Conservation (phyloP, 2,888 invertebrate species). For the Lysandra coridon region DNA sequence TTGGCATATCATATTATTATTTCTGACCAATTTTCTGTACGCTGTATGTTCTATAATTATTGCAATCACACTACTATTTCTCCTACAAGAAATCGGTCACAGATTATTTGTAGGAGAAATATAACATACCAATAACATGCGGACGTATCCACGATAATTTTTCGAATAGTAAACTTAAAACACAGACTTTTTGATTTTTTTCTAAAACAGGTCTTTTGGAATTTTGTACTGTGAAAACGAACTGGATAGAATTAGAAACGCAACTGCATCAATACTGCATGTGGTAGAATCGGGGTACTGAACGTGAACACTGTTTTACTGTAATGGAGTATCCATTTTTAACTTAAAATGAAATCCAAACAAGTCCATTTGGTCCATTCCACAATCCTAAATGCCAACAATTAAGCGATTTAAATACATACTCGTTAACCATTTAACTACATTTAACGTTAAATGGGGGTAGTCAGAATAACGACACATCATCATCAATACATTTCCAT, state of each 20-base stretch:
- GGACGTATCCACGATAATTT: too few relatives aligned
- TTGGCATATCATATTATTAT: too few relatives aligned
- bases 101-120: too few relatives aligned
- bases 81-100: too few relatives aligned
- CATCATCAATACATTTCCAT: background rate
- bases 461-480: background rate
- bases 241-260: background rate
- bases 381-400: slow-evolving; percentile 16
- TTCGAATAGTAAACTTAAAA: too few relatives aligned
- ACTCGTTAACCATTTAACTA: background rate
- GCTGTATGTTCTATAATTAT: too few relatives aligned
- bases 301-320: background rate
- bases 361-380: background rate
- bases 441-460: background rate
- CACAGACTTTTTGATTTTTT: too few relatives aligned
- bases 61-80: too few relatives aligned
- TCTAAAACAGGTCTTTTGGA: too few relatives aligned
- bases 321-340: background rate
- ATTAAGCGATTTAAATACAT: slow-evolving; percentile 10
- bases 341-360: slow-evolving; percentile 4
- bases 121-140: too few relatives aligned
- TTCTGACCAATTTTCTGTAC: too few relatives aligned
- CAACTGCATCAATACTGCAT: background rate
- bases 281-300: background rate
- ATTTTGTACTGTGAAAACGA: too few relatives aligned